phyloP scores from a whole-genome alignment of 2,113 vertebrate genomes.

The Tonatia bakeri region DNA sequence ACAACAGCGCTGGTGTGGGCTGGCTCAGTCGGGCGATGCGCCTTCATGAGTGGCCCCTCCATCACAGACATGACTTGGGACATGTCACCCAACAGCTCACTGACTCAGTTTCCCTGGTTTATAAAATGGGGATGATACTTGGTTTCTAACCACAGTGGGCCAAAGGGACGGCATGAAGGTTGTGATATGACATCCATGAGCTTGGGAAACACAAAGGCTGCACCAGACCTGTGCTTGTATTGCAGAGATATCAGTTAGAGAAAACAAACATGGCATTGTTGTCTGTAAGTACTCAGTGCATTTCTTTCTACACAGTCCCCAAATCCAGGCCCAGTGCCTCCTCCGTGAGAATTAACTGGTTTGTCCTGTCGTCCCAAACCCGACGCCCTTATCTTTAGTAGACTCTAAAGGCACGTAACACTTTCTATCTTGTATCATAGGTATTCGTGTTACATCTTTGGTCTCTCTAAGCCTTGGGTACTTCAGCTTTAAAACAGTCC shows the following conservation, averaged over 20 bases:
- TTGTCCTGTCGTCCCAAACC: not conserved
- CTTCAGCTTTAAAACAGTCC: not conserved
- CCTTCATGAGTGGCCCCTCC: not conserved
- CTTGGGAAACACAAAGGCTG: not conserved
- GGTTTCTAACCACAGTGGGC: not conserved
- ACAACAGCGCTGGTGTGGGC: not conserved
- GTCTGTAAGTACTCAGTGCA: not conserved
- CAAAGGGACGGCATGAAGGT: not conserved
- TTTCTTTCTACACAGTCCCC: not conserved
- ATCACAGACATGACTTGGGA: not conserved
- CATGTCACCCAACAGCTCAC: not conserved
- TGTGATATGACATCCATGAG: not conserved
- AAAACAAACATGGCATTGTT: not conserved
- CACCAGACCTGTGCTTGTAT: not conserved
- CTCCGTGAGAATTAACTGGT: not conserved
- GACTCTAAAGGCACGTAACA: not conserved
- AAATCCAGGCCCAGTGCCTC: not conserved
- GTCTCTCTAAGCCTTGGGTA: not conserved
- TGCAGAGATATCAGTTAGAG: not conserved
- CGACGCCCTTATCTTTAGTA: not conserved
- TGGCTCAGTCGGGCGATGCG: not conserved
- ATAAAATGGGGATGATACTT: not conserved
- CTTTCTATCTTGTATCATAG: not conserved
- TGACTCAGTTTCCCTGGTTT: not conserved
- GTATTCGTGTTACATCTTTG: not conserved